Evolutionary conservation across 2,888 invertebrate genomes (phyloP).

Genomic region (Ceraclea dissimilis): DNA sequence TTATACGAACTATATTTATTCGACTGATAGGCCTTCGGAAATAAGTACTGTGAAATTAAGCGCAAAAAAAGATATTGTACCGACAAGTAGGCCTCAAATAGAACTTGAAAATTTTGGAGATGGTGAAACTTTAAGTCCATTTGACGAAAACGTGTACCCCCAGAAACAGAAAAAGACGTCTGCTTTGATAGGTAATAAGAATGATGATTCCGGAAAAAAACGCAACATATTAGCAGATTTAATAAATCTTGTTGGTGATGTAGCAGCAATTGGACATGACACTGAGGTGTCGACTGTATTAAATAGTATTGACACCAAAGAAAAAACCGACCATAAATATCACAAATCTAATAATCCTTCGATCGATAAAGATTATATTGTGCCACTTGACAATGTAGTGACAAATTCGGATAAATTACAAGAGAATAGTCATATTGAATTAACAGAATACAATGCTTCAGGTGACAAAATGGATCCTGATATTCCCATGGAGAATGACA

Average conservation of each 20-base stretch:
- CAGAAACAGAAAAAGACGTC: constrained; percentile 24
- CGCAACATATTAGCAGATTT: constrained; percentile 38
- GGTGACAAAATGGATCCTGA: constrained; percentile 31
- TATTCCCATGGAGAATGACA: constrained; percentile 23
- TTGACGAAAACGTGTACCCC: constrained; percentile 15
- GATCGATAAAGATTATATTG: constrained; percentile 6
- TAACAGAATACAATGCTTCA: constrained; percentile 21
- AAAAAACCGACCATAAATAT: constrained; percentile 6
- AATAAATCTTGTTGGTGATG: constrained; percentile 42
- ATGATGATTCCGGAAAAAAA: constrained; percentile 26
- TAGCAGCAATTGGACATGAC: constrained; percentile 41
- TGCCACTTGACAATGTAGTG: constrained; percentile 5
- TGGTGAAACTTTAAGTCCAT: not conserved
- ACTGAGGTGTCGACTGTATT: constrained; percentile 28
- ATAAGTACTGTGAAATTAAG: too few relatives aligned
- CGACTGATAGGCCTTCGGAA: not conserved
- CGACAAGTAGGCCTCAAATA: not conserved
- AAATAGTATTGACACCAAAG: constrained; percentile 19
- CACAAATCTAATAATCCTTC: constrained; percentile 1
- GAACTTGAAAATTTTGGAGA: not conserved
- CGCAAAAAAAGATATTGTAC: not conserved
- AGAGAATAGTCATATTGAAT: constrained; percentile 13
- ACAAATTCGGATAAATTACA: constrained; percentile 6
- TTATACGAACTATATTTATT: not conserved
- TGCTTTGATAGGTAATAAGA: constrained; percentile 11